Evolutionary conservation across 2,888 invertebrate species (phyloP).

Genomic region (Agriopis aurantiaria): DNA sequence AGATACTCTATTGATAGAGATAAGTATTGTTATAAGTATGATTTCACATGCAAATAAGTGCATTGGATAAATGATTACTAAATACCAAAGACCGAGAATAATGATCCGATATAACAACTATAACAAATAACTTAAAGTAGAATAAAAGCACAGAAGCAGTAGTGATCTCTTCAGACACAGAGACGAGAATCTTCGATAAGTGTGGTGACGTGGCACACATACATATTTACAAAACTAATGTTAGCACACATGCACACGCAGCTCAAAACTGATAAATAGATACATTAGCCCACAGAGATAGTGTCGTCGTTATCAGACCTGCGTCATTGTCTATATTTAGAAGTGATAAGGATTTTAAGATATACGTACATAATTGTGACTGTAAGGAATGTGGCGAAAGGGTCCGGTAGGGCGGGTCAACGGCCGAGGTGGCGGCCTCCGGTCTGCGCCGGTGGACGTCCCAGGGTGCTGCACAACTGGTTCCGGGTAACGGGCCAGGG

Average conservation of each 20-base stretch:
- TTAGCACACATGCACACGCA: constrained; percentile 13
- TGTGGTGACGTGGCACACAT: constrained; percentile 13
- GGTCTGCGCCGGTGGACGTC: constrained; percentile 53
- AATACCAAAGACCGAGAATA: no score
- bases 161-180: constrained; percentile 4
- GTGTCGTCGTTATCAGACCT: constrained; percentile 33
- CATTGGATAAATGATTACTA: no score
- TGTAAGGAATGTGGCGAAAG: constrained; percentile 35
- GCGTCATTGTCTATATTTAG: constrained; percentile 45
- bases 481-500: constrained; percentile 63
- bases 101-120: no score
- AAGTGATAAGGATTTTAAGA: constrained; percentile 41
- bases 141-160: neutral
- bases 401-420: constrained; percentile 62
- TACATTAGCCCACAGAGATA: constrained; percentile 42
- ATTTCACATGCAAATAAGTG: no score
- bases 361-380: constrained; percentile 23
- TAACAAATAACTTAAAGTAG: neutral
- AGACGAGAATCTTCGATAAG: constrained; percentile 20
- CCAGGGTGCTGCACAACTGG: constrained; percentile 54
- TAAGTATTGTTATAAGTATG: no score
- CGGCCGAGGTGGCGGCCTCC: constrained; percentile 50
- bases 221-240: constrained; percentile 12
- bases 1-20: no score
- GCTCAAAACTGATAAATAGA: constrained; percentile 18